Evolutionary conservation across 2,797 vertebrate genomes (phyloP).

Genomic region (Galago senegalensis): DNA sequence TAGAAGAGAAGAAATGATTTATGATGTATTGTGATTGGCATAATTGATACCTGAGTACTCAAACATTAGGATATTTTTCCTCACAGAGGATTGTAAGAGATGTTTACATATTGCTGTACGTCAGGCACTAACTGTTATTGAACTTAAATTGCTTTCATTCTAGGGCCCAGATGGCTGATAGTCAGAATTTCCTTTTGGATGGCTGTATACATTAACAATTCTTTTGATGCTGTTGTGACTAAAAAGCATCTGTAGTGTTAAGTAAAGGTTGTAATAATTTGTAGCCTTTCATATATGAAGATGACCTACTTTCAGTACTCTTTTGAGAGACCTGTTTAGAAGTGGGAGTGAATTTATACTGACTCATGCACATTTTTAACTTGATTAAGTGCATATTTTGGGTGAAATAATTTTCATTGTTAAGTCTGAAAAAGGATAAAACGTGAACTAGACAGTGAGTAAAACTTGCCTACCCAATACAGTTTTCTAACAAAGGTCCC

Average conservation of each 20-base stretch:
- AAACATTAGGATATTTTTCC: conserved; percentile 12
- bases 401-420: conserved; percentile 44
- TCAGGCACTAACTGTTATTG: background rate
- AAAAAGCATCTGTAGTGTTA: background rate
- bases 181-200: conserved; percentile 44
- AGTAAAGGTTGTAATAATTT: conserved; percentile 21
- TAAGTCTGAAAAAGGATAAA: background rate
- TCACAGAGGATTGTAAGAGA: background rate
- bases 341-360: conserved; percentile 56
- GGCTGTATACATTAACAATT: background rate
- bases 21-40: background rate
- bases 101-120: background rate
- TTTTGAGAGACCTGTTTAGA: conserved; percentile 52
- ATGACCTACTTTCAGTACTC: conserved; percentile 68
- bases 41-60: background rate
- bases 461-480: background rate
- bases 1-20: background rate
- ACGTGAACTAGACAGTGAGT: background rate
- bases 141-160: conserved; percentile 11
- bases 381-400: conserved; percentile 55
- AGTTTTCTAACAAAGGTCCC: background rate
- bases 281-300: conserved; percentile 6
- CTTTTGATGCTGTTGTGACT: background rate
- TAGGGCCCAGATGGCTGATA: background rate
- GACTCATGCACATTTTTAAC: conserved; percentile 58